phyloP scores from a whole-genome alignment of 30 jellyfish, hydroid and myxozoan genomes.

The Sanderia malayensis region DNA sequence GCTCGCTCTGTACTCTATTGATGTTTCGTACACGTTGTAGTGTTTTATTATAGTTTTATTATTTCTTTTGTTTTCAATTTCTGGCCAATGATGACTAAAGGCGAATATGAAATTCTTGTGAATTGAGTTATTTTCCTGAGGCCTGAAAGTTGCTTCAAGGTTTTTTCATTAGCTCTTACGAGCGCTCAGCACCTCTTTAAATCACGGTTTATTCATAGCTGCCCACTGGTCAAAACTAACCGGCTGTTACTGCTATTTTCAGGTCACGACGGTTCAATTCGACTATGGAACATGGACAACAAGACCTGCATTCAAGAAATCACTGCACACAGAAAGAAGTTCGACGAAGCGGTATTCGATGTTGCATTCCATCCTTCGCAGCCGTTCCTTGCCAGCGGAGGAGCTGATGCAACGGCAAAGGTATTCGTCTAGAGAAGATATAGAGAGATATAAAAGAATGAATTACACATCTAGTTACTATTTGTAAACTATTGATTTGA shows the following conservation, averaged over 20 bases:
- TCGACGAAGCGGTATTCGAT: conserved; percentile 98
- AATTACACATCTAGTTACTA: no score
- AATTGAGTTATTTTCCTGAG: conserved; percentile 31
- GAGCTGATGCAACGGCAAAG: conserved; percentile 98
- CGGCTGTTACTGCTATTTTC: no score
- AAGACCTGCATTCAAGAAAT: conserved; percentile 97
- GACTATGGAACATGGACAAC: conserved; percentile 97
- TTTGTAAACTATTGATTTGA: conserved; percentile 35
- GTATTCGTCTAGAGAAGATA: conserved; percentile 72
- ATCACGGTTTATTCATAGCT: no score
- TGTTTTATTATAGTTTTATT: not conserved
- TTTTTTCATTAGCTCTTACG: no score
- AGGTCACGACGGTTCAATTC: conserved; percentile 99
- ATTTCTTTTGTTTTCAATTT: not conserved
- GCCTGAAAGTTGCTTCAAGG: no score
- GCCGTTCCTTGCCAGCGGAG: conserved; percentile 96
- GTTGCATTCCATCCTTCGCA: conserved; percentile 98
- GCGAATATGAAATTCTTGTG: conserved; percentile 53
- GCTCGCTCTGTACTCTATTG: not conserved
- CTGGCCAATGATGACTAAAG: conserved; percentile 63
- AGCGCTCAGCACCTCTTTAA: no score
- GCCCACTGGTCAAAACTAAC: no score
- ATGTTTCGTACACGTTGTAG: not conserved
- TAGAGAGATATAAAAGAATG: not conserved
- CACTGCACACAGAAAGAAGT: conserved; percentile 96